Base-by-base conservation (phyloP, 1,140 invertebrate species). In the Listronotus bonariensis region DNA sequence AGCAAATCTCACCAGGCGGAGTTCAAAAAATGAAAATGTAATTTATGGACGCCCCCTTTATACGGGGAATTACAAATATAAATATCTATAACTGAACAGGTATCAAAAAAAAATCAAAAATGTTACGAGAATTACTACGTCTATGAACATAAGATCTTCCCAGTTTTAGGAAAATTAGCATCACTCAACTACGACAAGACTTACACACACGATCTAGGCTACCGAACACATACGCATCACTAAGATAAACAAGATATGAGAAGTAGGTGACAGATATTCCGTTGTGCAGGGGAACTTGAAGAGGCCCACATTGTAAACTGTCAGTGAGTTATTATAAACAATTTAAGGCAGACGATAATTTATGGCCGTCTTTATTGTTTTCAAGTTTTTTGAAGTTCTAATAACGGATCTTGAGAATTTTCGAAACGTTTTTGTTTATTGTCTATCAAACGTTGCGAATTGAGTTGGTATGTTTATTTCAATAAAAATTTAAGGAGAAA, bases 301-400 rank as follows among this genome's bases (percentile, higher is more conserved):
- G 60, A 53, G 68, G 67, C 69, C 68, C 69, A 72, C 65, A 68
- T 51, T 71, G 67, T 72, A 72, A 72, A 72, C 71, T 63, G 71
- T 71, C 68, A 72, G 45, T 57, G 71, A 69, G 65, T 72, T 72
- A 72, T 72, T 72, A 70, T 72, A 72, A 72, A 72, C 71, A 72
- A 68, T 64, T 67, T 72, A 70, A n/a, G 70, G 64, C 68, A 65
- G 66, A n/a, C 69, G 71, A 61, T 72, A 72, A 72, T 72, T 72
- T 72, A 72, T 72, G 67, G 62, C 58, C 62, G 68, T 68, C 69
- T 72, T 72, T 72, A 72, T 72, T 72, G 68, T 72, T 72, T 72
- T 68, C 65, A 56, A 55, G 55, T 51, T 65, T 57, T 57, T 65
- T 49, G 36, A 65, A 51, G 42, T 51, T 55, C n/a, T 6, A 12